A percentile compares a stretch with the other conserved stretches of the same genome.
These are phyloP conservation scores for Erebia aethiops DNA, from an alignment of 2,888 invertebrate species.

Conservation along the genomic window DNA sequence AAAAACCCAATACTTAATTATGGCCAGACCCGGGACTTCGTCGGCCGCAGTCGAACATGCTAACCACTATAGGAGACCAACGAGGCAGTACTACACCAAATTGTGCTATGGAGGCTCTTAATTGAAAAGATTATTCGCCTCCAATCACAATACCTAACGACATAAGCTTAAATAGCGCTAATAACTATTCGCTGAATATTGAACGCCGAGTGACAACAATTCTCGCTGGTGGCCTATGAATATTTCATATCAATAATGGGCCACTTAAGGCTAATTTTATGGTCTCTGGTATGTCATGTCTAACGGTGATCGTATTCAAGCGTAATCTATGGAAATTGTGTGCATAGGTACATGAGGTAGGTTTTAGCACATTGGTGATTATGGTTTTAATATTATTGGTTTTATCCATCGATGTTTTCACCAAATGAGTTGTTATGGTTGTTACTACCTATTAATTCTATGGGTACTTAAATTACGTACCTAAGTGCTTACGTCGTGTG, in stretches of 20 bases:
- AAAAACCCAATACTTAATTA: too few relatives aligned
- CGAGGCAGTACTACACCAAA: too few relatives aligned
- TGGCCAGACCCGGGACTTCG: too few relatives aligned
- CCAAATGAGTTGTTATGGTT: too few relatives aligned
- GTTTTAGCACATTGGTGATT: not conserved
- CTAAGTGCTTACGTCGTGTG: too few relatives aligned
- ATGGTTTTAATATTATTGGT: too few relatives aligned
- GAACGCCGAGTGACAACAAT: slow-evolving; percentile 68
- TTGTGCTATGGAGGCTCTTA: not conserved
- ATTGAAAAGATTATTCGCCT: slow-evolving; percentile 24
- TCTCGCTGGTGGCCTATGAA: slow-evolving; percentile 71
- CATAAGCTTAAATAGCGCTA: slow-evolving; percentile 79
- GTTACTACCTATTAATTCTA: too few relatives aligned
- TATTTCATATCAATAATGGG: slow-evolving; percentile 73
- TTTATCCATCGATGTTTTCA: too few relatives aligned
- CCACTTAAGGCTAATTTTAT: slow-evolving; percentile 63
- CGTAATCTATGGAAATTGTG: slow-evolving; percentile 31
- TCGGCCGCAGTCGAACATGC: too few relatives aligned
- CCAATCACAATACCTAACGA: slow-evolving; percentile 40
- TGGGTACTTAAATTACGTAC: too few relatives aligned
- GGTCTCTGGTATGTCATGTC: slow-evolving; percentile 45
- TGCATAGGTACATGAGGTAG: not conserved
- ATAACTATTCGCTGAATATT: slow-evolving; percentile 63
- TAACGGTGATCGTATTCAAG: slow-evolving; percentile 39
- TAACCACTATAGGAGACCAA: too few relatives aligned